Conservation (phyloP, 2,113 vertebrate genomes). For the Pungitius pungitius region DNA sequence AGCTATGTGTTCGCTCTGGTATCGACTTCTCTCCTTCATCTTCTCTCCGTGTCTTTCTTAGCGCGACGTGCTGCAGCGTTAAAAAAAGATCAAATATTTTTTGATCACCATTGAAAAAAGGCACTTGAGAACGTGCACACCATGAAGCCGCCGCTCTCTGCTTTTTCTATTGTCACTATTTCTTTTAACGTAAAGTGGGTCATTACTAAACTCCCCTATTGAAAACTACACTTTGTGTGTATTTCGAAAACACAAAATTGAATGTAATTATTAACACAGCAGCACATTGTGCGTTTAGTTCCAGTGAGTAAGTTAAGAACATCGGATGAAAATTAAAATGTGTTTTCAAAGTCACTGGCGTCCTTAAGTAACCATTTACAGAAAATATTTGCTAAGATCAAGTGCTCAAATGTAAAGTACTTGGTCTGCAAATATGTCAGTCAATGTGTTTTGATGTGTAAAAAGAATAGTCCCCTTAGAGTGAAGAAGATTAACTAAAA, state of each 20-base stretch:
- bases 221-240: no score
- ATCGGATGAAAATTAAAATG: background rate
- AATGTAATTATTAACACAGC: no score
- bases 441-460: background rate
- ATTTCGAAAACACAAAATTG: no score
- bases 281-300: background rate
- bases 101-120: no score
- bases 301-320: background rate
- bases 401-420: background rate
- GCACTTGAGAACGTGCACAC: no score
- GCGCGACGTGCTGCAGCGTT: no score
- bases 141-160: no score
- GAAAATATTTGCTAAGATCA: background rate
- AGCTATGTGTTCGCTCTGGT: slow-evolving; percentile 37
- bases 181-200: no score
- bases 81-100: no score
- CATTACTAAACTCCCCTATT: no score
- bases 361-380: background rate
- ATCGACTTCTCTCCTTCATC: slow-evolving; percentile 33
- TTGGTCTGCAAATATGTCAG: background rate
- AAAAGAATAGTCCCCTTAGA: background rate
- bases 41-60: slow-evolving; percentile 6
- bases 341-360: background rate
- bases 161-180: no score
- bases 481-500: background rate